Base-by-base conservation (phyloP, 2,797 vertebrate species). In the Eptatretus atami region DNA sequence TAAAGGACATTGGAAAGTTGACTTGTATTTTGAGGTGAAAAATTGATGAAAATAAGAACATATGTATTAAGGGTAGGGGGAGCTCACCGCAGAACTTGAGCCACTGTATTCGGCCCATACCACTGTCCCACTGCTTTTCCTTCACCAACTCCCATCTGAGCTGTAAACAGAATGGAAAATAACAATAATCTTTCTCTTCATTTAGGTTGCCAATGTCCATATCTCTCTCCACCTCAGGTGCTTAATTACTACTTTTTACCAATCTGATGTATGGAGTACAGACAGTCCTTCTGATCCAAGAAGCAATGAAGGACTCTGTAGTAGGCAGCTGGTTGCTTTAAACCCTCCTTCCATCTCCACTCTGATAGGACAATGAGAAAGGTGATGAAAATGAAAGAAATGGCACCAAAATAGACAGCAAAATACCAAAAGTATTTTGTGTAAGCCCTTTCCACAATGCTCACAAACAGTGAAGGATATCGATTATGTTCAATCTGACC, bases 101-200 rank as follows among this genome's bases (percentile, higher is more conserved):
- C 92, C 0, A 95, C 92, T 61, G 92, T 98, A 75, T 98, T 98
- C 63, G 92, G 92, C 69, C 92, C 92, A 1, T 98, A 98, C 92
- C 90, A 96, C 73, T 96, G 90, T 67, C 90, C 92, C 64, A 98
- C 86, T 52, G 86, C 87, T 70, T 96, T 98, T 11, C 92, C 92
- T 72, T 98, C 90, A 68, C 92, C 88, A 11, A 98, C 92, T 72
- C 92, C 92, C 90, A 98, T 98, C 77, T 98, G 92, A 64, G 92
- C 92, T 98, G 77, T 67, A 76, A 55, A 67, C 75, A 70, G 53
- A 66, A 66, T 70, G 67, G 1, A 65, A 1, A 1, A 12, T 11
- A 63, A 53, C 31, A 44, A 44, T 44, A 44, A 44, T 44, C 31
- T 44, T 44, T 44, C 31, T 8, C 31, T 44, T 44, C 31, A 5